Evolutionary conservation across 2,888 invertebrate genomes (phyloP).

Genomic region (Dolomedes plantarius): DNA sequence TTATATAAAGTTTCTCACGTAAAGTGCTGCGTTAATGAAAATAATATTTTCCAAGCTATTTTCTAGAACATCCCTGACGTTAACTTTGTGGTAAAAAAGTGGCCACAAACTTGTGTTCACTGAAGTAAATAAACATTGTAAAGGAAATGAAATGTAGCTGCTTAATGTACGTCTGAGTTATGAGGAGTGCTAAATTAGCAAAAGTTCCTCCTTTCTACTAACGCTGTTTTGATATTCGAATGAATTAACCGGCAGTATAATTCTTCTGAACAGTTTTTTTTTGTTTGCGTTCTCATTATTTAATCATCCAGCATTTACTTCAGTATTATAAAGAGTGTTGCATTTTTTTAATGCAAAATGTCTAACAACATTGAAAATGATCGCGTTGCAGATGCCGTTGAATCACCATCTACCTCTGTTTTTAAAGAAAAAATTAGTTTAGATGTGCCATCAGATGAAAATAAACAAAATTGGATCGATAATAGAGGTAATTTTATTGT

Average conservation of each 20-base stretch:
- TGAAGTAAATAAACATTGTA: slow-evolving; percentile 29
- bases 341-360: slow-evolving; percentile 49
- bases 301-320: no score
- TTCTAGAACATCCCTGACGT: neutral
- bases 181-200: neutral
- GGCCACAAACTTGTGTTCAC: slow-evolving; percentile 21
- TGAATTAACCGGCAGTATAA: neutral
- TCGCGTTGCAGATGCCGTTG: slow-evolving; percentile 26
- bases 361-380: slow-evolving; percentile 44
- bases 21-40: no score
- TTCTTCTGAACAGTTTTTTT: neutral
- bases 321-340: no score
- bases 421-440: slow-evolving; percentile 51
- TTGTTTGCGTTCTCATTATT: no score
- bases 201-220: neutral
- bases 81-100: neutral
- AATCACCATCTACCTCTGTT: slow-evolving; percentile 55
- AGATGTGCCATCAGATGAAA: slow-evolving; percentile 43
- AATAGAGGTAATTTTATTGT: slow-evolving; percentile 41
- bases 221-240: neutral
- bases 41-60: no score
- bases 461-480: slow-evolving; percentile 54
- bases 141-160: slow-evolving; percentile 6
- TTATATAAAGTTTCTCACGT: no score
- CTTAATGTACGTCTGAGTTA: neutral